Percentiles rank a stretch among this genome's conserved stretches.
Evolutionary conservation across 2,797 vertebrate species (phyloP).

Genomic region (Mycteria americana): DNA sequence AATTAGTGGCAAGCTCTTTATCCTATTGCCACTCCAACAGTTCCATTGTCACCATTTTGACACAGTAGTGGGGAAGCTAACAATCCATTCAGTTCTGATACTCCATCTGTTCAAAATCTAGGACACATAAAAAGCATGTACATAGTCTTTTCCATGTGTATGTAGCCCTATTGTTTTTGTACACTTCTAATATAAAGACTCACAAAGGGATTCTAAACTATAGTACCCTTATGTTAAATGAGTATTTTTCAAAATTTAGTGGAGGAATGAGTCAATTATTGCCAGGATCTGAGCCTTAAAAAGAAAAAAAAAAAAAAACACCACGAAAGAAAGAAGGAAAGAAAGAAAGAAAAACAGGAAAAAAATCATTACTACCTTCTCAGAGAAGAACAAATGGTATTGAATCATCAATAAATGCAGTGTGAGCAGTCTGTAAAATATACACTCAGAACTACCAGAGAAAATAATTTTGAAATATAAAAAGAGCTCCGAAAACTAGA

Average conservation of each 20-base stretch:
- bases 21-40: not conserved
- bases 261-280: not conserved
- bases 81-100: not conserved
- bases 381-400: not conserved
- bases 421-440: not conserved
- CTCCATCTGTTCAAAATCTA: not conserved
- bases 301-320: not conserved
- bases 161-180: not conserved
- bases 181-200: not conserved
- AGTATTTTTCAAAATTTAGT: not conserved
- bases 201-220: not conserved
- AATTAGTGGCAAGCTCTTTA: not conserved
- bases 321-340: no score
- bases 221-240: not conserved
- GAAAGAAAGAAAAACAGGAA: not conserved
- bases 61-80: not conserved
- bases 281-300: not conserved
- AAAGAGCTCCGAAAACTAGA: not conserved
- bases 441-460: not conserved
- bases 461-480: slow-evolving; percentile 26
- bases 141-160: not conserved
- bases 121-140: not conserved
- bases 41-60: not conserved
- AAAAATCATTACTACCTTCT: not conserved
- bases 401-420: slow-evolving; percentile 12